Evolutionary conservation across 1,140 invertebrate species (phyloP).

Genomic region (Penaeus chinensis): DNA sequence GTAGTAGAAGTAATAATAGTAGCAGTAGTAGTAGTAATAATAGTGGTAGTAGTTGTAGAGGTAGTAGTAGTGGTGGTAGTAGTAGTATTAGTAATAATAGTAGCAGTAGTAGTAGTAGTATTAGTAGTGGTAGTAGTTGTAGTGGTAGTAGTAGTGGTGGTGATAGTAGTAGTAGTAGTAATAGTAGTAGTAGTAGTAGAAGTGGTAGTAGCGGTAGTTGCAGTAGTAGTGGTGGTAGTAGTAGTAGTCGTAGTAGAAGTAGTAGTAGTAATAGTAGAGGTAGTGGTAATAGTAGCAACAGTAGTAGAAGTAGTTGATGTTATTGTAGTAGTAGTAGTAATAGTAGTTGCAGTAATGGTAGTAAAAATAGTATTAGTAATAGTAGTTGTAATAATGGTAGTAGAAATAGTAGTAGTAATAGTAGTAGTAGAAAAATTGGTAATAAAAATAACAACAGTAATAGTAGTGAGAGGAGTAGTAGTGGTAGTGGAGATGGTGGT

Average conservation of each 20-base stretch:
- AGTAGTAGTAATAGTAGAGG: background rate
- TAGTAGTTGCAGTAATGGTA: background rate
- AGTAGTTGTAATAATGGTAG: background rate
- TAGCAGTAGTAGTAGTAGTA: background rate
- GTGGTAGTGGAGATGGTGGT: background rate
- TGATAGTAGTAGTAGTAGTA: too few relatives aligned
- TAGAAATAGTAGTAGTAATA: background rate
- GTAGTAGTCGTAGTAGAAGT: background rate
- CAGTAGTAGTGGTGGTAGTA: too few relatives aligned
- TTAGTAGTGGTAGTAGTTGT: too few relatives aligned
- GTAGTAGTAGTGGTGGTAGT: background rate
- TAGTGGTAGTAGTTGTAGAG: too few relatives aligned
- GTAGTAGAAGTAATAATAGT: too few relatives aligned
- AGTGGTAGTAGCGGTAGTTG: too few relatives aligned
- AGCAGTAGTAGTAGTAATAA: too few relatives aligned
- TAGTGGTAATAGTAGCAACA: too few relatives aligned
- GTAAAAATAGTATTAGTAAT: background rate
- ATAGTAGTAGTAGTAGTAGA: too few relatives aligned
- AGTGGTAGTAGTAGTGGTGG: too few relatives aligned
- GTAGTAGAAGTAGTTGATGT: background rate
- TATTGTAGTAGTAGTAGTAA: background rate
- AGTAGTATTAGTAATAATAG: background rate
- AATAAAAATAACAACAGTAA: background rate
- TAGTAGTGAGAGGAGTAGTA: conserved; percentile 12
- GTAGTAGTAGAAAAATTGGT: background rate